Conservation (phyloP, 2,888 invertebrate genomes). For the Thecophora atra region DNA sequence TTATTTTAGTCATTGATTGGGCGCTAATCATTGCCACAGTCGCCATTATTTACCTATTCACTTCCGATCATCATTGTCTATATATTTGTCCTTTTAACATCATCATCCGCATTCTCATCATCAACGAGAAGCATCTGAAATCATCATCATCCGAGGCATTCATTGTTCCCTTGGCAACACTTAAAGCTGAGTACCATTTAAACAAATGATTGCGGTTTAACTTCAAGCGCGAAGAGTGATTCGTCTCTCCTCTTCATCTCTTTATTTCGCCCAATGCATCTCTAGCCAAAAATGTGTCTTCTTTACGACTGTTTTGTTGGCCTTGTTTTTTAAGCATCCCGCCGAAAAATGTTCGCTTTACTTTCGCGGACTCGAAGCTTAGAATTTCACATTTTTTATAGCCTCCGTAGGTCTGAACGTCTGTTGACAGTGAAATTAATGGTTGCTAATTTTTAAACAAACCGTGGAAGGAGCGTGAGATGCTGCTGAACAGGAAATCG, state of each 20-base stretch:
- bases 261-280: neutral
- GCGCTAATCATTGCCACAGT: neutral
- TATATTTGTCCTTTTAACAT: neutral
- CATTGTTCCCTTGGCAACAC: slow-evolving; percentile 21
- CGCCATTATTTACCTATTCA: neutral
- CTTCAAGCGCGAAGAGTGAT: slow-evolving; percentile 3
- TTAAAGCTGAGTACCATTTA: slow-evolving; percentile 52
- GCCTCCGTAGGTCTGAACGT: neutral
- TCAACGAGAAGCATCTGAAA: neutral
- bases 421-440: slow-evolving; percentile 21
- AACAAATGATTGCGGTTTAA: slow-evolving; percentile 44
- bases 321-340: neutral
- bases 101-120: neutral
- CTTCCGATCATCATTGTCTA: neutral
- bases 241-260: neutral
- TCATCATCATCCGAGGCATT: slow-evolving; percentile 7
- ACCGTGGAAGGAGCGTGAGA: neutral
- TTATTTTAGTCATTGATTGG: too few relatives aligned
- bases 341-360: neutral
- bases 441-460: slow-evolving; percentile 11
- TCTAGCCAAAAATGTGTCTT: neutral
- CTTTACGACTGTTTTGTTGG: neutral
- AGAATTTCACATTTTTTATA: slow-evolving; percentile 5
- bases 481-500: neutral
- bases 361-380: neutral